phyloP scores from a whole-genome alignment of 2,113 vertebrate species.

The Amblyornis subalaris region DNA sequence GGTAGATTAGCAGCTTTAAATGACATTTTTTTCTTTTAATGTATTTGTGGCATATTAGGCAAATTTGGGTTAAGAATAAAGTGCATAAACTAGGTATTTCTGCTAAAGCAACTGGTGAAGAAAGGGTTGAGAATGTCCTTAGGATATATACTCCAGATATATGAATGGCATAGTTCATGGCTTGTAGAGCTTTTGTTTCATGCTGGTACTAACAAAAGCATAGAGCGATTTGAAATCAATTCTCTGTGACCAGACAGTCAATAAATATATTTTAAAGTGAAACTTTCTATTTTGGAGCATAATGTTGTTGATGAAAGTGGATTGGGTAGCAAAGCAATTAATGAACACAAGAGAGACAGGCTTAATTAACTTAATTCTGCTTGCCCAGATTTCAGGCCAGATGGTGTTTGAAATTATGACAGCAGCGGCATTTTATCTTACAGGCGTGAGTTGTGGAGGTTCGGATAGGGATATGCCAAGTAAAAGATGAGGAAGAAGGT shows the following conservation, averaged over 20 bases:
- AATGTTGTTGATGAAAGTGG: background rate
- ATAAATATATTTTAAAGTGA: background rate
- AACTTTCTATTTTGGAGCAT: background rate
- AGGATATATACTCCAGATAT: background rate
- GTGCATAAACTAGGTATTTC: background rate
- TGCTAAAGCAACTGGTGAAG: background rate
- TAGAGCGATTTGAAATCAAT: background rate
- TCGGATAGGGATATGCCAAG: background rate
- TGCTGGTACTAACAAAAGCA: background rate
- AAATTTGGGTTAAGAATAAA: background rate
- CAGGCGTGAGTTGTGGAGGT: background rate
- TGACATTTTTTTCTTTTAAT: background rate
- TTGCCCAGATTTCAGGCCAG: conserved; percentile 25
- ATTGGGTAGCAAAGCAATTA: conserved; percentile 7
- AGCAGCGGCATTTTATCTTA: background rate
- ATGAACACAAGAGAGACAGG: background rate
- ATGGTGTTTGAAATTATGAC: background rate
- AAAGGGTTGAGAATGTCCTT: background rate
- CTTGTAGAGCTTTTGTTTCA: background rate
- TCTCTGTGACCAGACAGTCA: background rate
- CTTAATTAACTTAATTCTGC: conserved; percentile 11
- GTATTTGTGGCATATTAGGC: background rate
- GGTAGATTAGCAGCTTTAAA: background rate
- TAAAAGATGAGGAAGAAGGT: background rate
- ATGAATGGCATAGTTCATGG: background rate